phyloP scores from a whole-genome alignment of 2,113 vertebrate genomes.

The Sylvicapra grimmia region DNA sequence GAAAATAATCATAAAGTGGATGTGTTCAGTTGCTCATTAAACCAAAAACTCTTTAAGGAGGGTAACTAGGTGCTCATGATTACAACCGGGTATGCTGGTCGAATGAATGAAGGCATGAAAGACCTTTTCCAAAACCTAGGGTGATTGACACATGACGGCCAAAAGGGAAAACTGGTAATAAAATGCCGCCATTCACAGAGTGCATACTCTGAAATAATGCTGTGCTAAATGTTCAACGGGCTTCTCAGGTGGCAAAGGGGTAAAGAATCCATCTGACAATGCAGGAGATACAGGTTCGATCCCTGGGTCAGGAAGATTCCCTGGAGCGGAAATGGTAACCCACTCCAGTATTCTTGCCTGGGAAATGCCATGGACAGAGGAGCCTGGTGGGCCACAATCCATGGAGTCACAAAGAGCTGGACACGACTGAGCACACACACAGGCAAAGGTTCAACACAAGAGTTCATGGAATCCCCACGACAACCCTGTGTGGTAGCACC shows the following conservation, averaged over 20 bases:
- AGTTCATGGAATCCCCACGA: neutral
- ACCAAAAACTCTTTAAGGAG: neutral
- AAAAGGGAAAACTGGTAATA: neutral
- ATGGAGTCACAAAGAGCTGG: rapidly evolving
- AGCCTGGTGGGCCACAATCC: neutral
- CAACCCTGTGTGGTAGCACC: neutral
- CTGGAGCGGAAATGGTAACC: neutral
- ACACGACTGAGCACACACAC: neutral
- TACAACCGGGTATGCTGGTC: neutral
- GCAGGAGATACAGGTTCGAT: neutral
- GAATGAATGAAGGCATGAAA: neutral
- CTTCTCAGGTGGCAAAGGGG: neutral
- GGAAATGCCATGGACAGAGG: neutral
- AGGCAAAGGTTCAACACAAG: neutral
- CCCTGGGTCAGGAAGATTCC: neutral
- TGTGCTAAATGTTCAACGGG: neutral
- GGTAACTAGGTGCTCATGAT: neutral
- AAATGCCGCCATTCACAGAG: neutral
- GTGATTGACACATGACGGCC: neutral
- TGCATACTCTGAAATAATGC: neutral
- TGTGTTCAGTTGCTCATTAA: constrained; percentile 7
- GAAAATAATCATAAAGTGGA: neutral
- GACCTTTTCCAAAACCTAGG: neutral
- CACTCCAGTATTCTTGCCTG: neutral
- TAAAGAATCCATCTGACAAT: neutral